These are phyloP conservation scores for Conus ventricosus DNA, from an alignment of 1,140 invertebrate genomes.

Conservation along the genomic window DNA sequence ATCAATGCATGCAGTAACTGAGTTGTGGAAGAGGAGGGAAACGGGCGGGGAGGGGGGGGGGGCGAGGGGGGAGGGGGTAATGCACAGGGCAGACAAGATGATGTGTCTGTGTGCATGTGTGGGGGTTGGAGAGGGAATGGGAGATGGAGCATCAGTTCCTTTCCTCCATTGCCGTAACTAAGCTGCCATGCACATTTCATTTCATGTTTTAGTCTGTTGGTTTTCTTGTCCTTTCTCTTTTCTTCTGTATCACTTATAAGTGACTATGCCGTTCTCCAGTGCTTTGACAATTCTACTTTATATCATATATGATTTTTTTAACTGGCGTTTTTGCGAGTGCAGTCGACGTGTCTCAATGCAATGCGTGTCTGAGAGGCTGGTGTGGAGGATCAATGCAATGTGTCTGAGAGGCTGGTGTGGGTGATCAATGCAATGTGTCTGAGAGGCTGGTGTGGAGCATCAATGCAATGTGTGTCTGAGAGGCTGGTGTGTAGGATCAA, in stretches of 20 bases:
- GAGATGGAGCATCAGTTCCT: too few species aligned
- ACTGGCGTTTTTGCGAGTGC: background rate
- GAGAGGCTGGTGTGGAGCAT: background rate
- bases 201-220: background rate
- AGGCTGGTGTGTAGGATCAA: background rate
- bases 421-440: constrained; percentile 5
- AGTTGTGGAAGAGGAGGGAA: background rate
- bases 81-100: background rate
- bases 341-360: background rate
- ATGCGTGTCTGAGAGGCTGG: background rate
- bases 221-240: background rate
- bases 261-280: background rate
- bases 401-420: background rate
- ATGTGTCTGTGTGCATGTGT: too few species aligned
- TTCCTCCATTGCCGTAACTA: too few species aligned
- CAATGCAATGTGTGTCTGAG: background rate
- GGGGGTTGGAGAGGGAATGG: too few species aligned
- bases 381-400: background rate
- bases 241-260: background rate
- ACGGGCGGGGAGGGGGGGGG: too few species aligned
- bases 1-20: background rate
- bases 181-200: too few species aligned
- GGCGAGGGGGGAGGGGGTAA: background rate
- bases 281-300: background rate
- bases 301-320: background rate